A percentile compares a stretch with the other conserved stretches of the same genome.
Evolutionary conservation across 2,113 vertebrate species (phyloP).

Genomic region (Pyrgilauda ruficollis): DNA sequence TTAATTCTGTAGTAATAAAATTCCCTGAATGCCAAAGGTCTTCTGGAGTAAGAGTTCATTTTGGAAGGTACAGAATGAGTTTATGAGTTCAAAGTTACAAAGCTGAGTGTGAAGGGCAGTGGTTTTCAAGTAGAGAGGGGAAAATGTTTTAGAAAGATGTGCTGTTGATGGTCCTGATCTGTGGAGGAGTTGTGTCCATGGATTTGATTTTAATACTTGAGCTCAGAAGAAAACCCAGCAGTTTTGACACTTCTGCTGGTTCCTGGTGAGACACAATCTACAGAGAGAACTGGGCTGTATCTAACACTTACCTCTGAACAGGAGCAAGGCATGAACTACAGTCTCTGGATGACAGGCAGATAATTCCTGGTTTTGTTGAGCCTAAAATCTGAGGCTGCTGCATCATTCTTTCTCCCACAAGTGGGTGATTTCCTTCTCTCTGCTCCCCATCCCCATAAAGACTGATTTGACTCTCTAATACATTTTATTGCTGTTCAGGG

Average conservation of each 20-base stretch:
- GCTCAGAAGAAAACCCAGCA: not conserved
- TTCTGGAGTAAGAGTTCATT: not conserved
- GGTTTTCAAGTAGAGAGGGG: not conserved
- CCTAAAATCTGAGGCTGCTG: not conserved
- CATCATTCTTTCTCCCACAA: not conserved
- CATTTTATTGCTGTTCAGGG: slow-evolving; percentile 18
- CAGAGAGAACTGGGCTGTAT: not conserved
- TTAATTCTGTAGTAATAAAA: not conserved
- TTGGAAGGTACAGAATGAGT: not conserved
- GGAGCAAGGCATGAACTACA: not conserved
- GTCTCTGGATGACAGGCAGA: not conserved
- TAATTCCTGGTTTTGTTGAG: not conserved
- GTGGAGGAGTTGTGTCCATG: not conserved
- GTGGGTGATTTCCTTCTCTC: not conserved
- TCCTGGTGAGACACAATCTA: not conserved
- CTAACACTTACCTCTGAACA: not conserved
- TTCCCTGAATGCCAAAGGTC: not conserved
- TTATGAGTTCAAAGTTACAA: not conserved
- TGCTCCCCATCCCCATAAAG: not conserved
- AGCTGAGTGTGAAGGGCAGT: not conserved
- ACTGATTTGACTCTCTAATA: slow-evolving; percentile 32
- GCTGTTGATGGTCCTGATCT: not conserved
- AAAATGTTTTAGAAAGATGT: not conserved
- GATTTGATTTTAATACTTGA: not conserved
- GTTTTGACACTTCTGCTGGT: not conserved